Percentiles rank a stretch among this genome's conserved stretches.
phyloP scores from a whole-genome alignment of 2,888 invertebrate genomes.

The Gnatocerus cornutus region DNA sequence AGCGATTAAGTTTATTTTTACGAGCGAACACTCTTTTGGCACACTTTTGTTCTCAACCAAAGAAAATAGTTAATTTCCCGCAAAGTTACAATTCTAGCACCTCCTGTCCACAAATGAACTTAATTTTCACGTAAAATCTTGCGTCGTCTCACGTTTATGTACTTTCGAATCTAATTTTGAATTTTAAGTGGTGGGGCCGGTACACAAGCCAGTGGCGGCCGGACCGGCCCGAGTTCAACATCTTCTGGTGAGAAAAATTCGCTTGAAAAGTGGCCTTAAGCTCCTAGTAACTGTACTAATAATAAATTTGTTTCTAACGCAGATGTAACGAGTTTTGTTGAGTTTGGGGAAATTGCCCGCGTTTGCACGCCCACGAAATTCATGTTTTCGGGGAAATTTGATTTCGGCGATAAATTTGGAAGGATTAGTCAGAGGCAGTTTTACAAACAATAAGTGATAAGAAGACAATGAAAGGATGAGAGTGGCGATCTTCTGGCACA shows the following conservation, averaged over 20 bases:
- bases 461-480: neutral
- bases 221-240: conserved; percentile 67
- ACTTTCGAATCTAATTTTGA: conserved; percentile 61
- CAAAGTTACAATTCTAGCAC: conserved; percentile 17
- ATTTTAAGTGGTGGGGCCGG: conserved; percentile 64
- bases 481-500: neutral
- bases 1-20: conserved; percentile 14
- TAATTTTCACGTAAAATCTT: conserved; percentile 33
- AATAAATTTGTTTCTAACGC: conserved; percentile 17
- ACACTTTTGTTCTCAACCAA: neutral
- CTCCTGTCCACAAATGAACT: conserved; percentile 22
- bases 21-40: too few relatives aligned
- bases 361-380: conserved; percentile 53
- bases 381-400: conserved; percentile 36
- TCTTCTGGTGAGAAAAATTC: conserved; percentile 61
- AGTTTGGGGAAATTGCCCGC: conserved; percentile 18
- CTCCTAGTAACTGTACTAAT: conserved; percentile 17
- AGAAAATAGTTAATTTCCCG: conserved; percentile 11
- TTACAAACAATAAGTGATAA: neutral
- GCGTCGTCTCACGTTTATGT: conserved; percentile 39
- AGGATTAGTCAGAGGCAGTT: neutral
- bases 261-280: conserved; percentile 8
- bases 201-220: conserved; percentile 65
- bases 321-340: neutral
- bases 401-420: neutral